Evolutionary conservation across 2,888 invertebrate genomes (phyloP), one percentile per base, ranked within the genome.

Genomic region (Epirrhoe alternata): DNA sequence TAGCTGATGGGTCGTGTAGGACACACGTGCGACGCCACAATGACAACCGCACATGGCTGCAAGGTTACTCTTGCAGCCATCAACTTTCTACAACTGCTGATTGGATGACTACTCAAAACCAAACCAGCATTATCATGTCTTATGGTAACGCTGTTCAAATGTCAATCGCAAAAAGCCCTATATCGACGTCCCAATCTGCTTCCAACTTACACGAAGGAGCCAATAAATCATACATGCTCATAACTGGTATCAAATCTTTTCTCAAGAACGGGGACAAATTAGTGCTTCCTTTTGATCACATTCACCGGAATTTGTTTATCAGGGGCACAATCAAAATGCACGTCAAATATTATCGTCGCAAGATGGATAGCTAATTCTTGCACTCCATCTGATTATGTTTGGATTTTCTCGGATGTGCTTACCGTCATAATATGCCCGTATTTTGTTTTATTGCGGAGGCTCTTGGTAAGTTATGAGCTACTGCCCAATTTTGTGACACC

Each of bases 311-410:
- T 83, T 84, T 82, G 83, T 79, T 85, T 89, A 90, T 90, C 89
- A 77, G 12, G 42, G 14, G 42, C 54, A 63, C 30, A 63, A 67
- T 60, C 62, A 63, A 38, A 62, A 47, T 47, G 17, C 80, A 82
- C 85, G 89, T 91, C 91, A 89, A 89, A 89, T 89, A 86, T 90
- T 92, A 90, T 89, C 89, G 83, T 86, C 83, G 82, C 77, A 87
- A 92, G 92, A 92, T 92, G 87, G 92, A 92, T 92, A 83, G 88
- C 69, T 71, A 72, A 74, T 74, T 74, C 73, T 69, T 73, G 67
- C 56, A 61, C 66, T 71, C 77, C 85, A 90, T 91, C 91, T 84
- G 91, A 90, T 91, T 86, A 87, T 14, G 31, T 17, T 17, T 57
- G 14, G 7, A 31, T 10, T 47, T 57, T 6, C 16, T 33, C 5